These are phyloP conservation scores for Callipepla squamata DNA, from an alignment of 2,113 vertebrate genomes.

Conservation along the genomic window DNA sequence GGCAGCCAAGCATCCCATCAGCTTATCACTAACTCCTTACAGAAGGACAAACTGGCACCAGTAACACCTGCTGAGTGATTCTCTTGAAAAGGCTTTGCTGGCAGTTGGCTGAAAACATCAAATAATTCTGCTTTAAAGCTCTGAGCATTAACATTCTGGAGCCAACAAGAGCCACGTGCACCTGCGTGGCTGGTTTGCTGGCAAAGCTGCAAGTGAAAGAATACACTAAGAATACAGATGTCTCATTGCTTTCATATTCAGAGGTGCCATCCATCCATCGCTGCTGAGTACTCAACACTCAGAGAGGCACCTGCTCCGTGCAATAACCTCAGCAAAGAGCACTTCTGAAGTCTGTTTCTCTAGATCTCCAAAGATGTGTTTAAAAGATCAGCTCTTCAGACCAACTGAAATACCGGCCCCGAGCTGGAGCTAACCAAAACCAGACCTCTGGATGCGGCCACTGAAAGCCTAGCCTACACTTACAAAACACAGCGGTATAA, in stretches of 20 bases:
- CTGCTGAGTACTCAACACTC: background rate
- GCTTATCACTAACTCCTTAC: background rate
- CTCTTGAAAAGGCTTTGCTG: background rate
- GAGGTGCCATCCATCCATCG: fast-evolving
- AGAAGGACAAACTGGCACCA: background rate
- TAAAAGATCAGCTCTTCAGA: background rate
- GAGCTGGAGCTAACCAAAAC: background rate
- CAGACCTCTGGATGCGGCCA: background rate
- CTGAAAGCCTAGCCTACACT: background rate
- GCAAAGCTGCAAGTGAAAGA: background rate
- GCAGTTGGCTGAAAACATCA: background rate
- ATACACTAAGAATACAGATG: background rate
- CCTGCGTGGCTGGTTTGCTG: background rate
- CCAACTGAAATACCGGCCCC: background rate
- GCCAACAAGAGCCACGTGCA: background rate
- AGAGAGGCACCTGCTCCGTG: background rate
- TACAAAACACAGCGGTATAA: background rate
- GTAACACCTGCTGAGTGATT: background rate
- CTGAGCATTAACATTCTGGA: background rate
- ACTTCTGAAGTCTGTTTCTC: background rate
- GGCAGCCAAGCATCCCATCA: background rate
- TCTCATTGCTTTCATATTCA: background rate
- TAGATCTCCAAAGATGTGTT: background rate
- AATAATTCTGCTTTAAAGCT: background rate
- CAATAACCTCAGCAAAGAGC: background rate